Conservation (phyloP, 2,888 invertebrate genomes). For the Geophilus truncorum region DNA sequence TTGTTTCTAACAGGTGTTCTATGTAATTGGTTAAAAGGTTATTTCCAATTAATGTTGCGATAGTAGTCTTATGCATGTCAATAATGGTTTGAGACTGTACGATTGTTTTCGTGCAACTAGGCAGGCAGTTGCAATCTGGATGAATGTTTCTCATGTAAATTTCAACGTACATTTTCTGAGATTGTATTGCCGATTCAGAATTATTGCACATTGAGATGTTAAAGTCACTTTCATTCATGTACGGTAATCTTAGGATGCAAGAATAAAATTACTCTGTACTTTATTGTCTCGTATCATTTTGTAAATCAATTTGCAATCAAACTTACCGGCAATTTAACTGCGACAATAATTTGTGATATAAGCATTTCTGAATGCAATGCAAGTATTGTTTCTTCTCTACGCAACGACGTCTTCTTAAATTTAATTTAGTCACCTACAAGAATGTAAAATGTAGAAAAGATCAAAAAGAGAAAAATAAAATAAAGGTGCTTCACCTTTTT, state of each 20-base stretch:
- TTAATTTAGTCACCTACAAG: background rate
- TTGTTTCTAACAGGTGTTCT: background rate
- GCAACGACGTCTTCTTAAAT: background rate
- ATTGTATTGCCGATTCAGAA: background rate
- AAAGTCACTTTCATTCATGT: background rate
- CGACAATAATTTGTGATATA: background rate
- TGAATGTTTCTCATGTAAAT: background rate
- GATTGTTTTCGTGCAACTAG: background rate
- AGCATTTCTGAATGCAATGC: background rate
- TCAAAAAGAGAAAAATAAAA: background rate
- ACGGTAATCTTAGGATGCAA: background rate
- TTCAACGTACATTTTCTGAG: background rate
- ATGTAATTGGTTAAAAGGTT: background rate
- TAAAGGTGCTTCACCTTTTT: background rate
- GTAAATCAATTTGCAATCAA: too few relatives aligned
- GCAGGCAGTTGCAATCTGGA: background rate
- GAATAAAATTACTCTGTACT: too few relatives aligned
- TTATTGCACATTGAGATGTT: background rate
- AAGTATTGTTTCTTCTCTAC: background rate
- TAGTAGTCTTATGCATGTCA: background rate
- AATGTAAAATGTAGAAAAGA: too few relatives aligned
- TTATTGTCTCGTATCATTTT: too few relatives aligned
- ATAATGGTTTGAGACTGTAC: background rate
- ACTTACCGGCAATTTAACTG: background rate
- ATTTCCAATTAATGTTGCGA: background rate